A percentile compares a stretch with the other conserved stretches of the same genome.
phyloP scores from a whole-genome alignment of 2,113 vertebrate species.

The Protomyctophum bolini region DNA sequence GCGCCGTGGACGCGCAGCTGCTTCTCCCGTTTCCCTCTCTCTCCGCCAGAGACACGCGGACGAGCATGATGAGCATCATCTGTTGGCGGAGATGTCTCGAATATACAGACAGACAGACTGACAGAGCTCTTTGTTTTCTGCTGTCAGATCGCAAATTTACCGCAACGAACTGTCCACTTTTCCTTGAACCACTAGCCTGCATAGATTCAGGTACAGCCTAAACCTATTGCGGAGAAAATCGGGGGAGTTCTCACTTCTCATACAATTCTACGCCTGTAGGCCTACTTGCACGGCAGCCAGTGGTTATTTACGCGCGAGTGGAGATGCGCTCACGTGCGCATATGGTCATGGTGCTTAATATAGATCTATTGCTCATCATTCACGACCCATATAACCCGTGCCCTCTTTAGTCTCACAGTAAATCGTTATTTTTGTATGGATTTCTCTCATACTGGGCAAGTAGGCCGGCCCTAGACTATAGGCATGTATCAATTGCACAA shows the following conservation, averaged over 20 bases:
- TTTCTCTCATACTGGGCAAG: too few relatives aligned
- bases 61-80: constrained; percentile 8
- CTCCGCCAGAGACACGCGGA: not conserved
- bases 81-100: constrained; percentile 60
- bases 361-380: not conserved
- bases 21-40: not conserved
- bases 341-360: constrained; percentile 7
- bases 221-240: not conserved
- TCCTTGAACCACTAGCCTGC: constrained; percentile 13
- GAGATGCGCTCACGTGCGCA: constrained; percentile 10
- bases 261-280: not conserved
- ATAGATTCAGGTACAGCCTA: not conserved
- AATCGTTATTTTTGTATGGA: not conserved
- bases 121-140: constrained; percentile 61
- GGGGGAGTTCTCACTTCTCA: constrained; percentile 2
- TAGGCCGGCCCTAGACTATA: too few relatives aligned
- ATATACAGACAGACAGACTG: constrained; percentile 2
- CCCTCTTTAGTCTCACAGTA: not conserved
- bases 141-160: not conserved
- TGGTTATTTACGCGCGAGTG: constrained; percentile 45
- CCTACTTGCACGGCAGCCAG: constrained; percentile 10
- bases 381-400: constrained; percentile 19
- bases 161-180: not conserved
- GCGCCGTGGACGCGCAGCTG: not conserved
- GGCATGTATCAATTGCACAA: too few relatives aligned